phyloP scores from a whole-genome alignment of 2,113 vertebrate genomes.

The Coptodon bakossiorum region DNA sequence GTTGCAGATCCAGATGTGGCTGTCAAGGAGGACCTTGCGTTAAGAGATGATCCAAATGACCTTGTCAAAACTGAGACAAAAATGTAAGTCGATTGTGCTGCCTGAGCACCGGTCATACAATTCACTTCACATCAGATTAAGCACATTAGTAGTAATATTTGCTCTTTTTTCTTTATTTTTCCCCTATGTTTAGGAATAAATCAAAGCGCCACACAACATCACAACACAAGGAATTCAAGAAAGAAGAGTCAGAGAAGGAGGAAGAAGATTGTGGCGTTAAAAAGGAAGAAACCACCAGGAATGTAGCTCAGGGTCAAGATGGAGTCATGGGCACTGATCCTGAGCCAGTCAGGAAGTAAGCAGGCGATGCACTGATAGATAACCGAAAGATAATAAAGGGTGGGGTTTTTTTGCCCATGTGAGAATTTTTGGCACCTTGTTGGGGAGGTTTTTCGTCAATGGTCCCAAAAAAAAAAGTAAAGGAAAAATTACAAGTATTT shows the following conservation, averaged over 20 bases:
- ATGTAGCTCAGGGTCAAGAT: not conserved
- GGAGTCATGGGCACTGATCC: not conserved
- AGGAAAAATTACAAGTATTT: not conserved
- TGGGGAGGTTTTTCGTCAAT: not conserved
- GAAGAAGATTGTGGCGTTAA: slow-evolving; percentile 55
- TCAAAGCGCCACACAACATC: slow-evolving; percentile 65
- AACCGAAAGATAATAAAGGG: rapidly evolving
- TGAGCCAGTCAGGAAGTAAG: slow-evolving; percentile 15
- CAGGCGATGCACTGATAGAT: not conserved
- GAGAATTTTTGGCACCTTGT: not conserved
- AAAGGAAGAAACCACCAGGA: not conserved
- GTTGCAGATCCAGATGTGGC: slow-evolving; percentile 67
- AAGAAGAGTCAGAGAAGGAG: slow-evolving; percentile 37
- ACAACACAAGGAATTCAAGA: slow-evolving; percentile 67
- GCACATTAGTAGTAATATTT: not conserved
- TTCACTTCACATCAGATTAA: not conserved
- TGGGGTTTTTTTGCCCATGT: rapidly evolving
- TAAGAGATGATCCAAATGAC: slow-evolving; percentile 82
- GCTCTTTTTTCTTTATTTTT: not conserved
- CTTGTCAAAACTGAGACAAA: slow-evolving; percentile 77
- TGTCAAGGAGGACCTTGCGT: slow-evolving; percentile 74
- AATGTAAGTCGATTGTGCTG: slow-evolving; percentile 57
- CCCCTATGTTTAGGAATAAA: slow-evolving; percentile 68
- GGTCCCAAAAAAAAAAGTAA: not conserved
- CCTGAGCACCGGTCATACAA: not conserved